phyloP scores from a whole-genome alignment of 2,113 vertebrate genomes.

The Phaethon lepturus region DNA sequence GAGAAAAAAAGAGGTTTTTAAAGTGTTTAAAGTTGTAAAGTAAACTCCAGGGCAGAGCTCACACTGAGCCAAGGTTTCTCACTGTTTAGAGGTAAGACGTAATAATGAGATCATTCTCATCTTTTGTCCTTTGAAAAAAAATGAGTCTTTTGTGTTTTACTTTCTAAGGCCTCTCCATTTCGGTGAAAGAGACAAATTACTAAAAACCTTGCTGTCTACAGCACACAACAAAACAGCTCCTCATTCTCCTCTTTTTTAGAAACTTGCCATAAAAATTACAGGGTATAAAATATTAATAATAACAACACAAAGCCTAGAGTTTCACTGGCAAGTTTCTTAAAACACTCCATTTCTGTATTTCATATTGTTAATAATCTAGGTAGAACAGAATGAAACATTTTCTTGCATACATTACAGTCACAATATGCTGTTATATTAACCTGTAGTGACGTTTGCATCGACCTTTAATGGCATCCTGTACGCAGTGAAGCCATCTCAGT shows the following conservation, averaged over 20 bases:
- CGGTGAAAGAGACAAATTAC: neutral
- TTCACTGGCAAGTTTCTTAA: neutral
- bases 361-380: neutral
- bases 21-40: neutral
- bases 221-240: neutral
- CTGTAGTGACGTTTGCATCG: neutral
- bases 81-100: neutral
- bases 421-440: neutral
- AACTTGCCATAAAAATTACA: neutral
- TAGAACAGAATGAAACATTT: neutral
- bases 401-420: neutral
- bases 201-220: neutral
- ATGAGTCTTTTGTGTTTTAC: neutral
- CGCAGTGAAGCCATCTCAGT: neutral
- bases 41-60: neutral
- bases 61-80: neutral
- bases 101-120: neutral
- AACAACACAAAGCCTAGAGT: neutral
- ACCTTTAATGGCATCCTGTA: neutral
- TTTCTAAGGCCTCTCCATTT: neutral
- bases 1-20: neutral
- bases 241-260: neutral
- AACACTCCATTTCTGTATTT: neutral
- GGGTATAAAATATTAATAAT: neutral
- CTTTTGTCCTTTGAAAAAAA: neutral